Percentiles rank a stretch among this genome's conserved stretches.
phyloP scores from a whole-genome alignment of 2,113 vertebrate species.

The Notechis scutatus region DNA sequence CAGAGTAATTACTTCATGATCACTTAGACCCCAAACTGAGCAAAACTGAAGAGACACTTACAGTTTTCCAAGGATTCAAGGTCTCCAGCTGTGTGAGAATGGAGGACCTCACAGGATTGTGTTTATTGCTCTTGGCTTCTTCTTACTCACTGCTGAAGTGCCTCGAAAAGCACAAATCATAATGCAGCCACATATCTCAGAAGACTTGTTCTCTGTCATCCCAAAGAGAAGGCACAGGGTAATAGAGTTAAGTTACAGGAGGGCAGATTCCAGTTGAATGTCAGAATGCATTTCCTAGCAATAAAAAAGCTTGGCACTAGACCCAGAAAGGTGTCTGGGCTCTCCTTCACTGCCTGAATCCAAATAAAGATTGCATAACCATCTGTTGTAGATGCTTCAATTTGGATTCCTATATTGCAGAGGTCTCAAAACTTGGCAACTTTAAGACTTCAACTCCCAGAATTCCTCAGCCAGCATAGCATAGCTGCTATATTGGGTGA shows the following conservation, averaged over 20 bases:
- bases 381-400: not conserved
- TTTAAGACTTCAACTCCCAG: too few relatives aligned
- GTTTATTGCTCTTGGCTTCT: slow-evolving; percentile 13
- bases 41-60: not conserved
- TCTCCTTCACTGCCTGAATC: not conserved
- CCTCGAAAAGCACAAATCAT: not conserved
- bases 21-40: not conserved
- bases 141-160: not conserved
- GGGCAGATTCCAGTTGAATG: not conserved
- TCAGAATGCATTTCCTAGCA: not conserved
- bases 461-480: too few relatives aligned
- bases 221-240: not conserved
- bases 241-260: not conserved
- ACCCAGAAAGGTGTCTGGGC: not conserved
- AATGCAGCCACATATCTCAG: slow-evolving; percentile 6
- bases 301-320: not conserved
- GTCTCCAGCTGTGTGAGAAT: not conserved
- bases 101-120: not conserved
- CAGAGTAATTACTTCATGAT: not conserved
- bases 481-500: too few relatives aligned
- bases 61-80: slow-evolving; percentile 1
- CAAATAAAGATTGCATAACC: not conserved
- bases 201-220: not conserved
- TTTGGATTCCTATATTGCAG: not conserved
- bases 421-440: too few relatives aligned